A percentile compares a stretch with the other conserved stretches of the same genome.
Evolutionary conservation across 2,797 vertebrate species (phyloP).

Genomic region (Spondyliosoma cantharus): DNA sequence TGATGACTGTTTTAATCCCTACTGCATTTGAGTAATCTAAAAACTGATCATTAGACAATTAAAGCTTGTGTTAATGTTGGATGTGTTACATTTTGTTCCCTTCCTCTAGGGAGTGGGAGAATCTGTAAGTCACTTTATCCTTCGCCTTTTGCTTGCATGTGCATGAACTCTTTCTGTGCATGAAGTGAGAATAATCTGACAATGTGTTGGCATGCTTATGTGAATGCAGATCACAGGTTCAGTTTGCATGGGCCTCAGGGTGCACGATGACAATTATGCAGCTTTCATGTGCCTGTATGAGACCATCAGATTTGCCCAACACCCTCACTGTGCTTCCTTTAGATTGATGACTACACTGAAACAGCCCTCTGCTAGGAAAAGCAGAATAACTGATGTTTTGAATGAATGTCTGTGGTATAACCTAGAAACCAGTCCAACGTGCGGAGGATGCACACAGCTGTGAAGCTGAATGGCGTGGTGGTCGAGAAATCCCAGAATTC

Average conservation of each 20-base stretch:
- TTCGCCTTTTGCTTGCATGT: conserved; percentile 24
- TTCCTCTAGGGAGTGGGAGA: conserved; percentile 92
- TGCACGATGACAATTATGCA: conserved; percentile 9
- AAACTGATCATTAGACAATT: not conserved
- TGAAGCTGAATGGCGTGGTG: conserved; percentile 89
- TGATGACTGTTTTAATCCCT: not conserved
- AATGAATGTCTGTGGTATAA: conserved; percentile 24
- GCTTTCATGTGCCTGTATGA: not conserved
- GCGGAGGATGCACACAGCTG: conserved; percentile 90
- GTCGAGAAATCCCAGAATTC: conserved; percentile 90
- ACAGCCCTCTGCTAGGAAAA: not conserved
- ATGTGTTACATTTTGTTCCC: conserved; percentile 70
- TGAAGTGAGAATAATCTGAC: conserved; percentile 20
- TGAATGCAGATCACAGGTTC: not conserved
- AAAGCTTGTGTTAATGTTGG: conserved; percentile 34
- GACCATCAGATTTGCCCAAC: not conserved
- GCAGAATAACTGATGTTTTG: not conserved
- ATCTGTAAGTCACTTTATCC: conserved; percentile 90
- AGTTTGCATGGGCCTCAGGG: conserved; percentile 5
- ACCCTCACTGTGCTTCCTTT: not conserved
- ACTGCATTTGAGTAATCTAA: not conserved
- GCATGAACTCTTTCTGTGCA: conserved; percentile 18
- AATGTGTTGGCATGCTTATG: conserved; percentile 12
- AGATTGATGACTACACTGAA: not conserved
- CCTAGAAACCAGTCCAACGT: conserved; percentile 94